phyloP scores from a whole-genome alignment of 2,113 vertebrate genomes.

The Halichoerus grypus region DNA sequence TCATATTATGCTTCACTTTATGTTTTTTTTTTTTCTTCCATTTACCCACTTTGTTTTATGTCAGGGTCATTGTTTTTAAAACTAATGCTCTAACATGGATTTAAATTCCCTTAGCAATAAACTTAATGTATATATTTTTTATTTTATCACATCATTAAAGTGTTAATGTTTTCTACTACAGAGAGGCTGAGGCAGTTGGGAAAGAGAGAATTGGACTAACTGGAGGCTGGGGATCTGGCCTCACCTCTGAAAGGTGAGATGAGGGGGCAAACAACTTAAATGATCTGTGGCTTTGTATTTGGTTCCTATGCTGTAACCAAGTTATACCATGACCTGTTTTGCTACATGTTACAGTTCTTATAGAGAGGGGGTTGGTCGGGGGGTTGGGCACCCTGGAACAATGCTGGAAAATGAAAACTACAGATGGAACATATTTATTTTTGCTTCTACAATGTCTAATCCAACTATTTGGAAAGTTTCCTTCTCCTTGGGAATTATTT shows the following conservation, averaged over 20 bases:
- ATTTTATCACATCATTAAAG: background rate
- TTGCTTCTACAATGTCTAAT: constrained; percentile 23
- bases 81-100: background rate
- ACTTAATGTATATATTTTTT: background rate
- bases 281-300: background rate
- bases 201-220: background rate
- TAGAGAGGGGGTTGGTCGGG: background rate
- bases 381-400: background rate
- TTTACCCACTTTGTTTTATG: background rate
- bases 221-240: background rate
- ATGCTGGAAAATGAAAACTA: background rate
- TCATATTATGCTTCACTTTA: background rate
- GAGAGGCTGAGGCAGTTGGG: background rate
- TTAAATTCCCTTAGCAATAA: constrained; percentile 19
- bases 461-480: background rate
- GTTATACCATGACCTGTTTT: background rate
- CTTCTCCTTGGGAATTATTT: background rate
- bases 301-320: background rate
- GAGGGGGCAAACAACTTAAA: accelerated
- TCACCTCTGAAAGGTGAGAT: background rate
- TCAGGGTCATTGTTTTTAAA: background rate
- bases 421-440: background rate
- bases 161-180: background rate
- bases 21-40: background rate
- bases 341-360: background rate